Conservation (phyloP, 1,140 invertebrate genomes). For the Amyelois transitella region DNA sequence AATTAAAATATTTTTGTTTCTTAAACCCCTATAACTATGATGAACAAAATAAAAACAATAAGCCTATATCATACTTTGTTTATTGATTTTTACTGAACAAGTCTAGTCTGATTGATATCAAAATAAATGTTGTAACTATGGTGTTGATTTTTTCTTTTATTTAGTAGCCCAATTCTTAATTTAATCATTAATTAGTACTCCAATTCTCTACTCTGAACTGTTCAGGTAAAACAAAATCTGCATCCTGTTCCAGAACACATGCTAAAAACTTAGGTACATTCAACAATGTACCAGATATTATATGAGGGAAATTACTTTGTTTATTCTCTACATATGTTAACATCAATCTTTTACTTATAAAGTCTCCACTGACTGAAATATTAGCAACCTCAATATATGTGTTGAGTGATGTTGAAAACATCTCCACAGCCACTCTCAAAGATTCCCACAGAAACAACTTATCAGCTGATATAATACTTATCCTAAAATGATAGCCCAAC, state of each 20-base stretch:
- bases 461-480: slow-evolving; percentile 74
- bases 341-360: slow-evolving; percentile 80
- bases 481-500: slow-evolving; percentile 77
- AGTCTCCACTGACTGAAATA: slow-evolving; percentile 78
- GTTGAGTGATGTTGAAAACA: slow-evolving; percentile 77
- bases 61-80: no score
- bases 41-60: no score
- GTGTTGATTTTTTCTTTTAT: no score
- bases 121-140: slow-evolving; percentile 78
- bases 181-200: slow-evolving; percentile 14
- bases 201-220: slow-evolving; percentile 43
- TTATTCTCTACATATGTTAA: slow-evolving; percentile 75
- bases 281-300: slow-evolving; percentile 78
- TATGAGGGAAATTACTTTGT: slow-evolving; percentile 71
- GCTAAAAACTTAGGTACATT: slow-evolving; percentile 79
- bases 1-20: no score
- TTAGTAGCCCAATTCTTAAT: no score
- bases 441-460: slow-evolving; percentile 77
- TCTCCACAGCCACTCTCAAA: slow-evolving; percentile 77
- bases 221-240: slow-evolving; percentile 40
- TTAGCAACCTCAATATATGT: slow-evolving; percentile 80
- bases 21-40: no score
- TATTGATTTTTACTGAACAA: slow-evolving; percentile 78
- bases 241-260: slow-evolving; percentile 79
- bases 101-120: slow-evolving; percentile 77